Evolutionary conservation across 1,140 invertebrate genomes (phyloP), one percentile per base, ranked within the genome.

Genomic region (Cherax destructor): DNA sequence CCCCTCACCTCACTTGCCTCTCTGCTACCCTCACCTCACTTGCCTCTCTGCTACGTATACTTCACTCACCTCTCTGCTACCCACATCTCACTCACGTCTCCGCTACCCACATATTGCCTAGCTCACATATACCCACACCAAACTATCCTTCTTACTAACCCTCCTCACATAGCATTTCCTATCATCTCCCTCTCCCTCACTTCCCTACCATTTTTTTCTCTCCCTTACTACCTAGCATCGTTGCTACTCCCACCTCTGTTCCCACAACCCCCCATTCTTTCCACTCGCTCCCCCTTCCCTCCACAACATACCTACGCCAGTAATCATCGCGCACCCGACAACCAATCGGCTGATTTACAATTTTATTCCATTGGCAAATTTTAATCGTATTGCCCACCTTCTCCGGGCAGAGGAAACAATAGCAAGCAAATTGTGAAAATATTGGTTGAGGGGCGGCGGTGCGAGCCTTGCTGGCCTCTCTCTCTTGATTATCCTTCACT

Each of bases 361-460:
- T 88, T 88, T 88, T 88, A 88, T 88, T 88, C 86, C 86, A 88
- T 88, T 88, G 86, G 86, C 77, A 88, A 88, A 88, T 88, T 88
- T 88, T 88, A 88, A 88, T 88, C 86, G 86, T 59, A 88, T 88
- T 80, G 76, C 56, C 52, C 86, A 88, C 86, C 86, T 88, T 88
- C 74, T 80, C 86, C 65, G 30, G 52, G 52, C 41, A n/a, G 56
- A 49, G 74, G 86, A 88, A 80, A 88, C 86, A 88, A 88, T 88
- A 59, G 76, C 76, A 41, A 59, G 50, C 86, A 88, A 88, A 88
- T 88, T 88, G 86, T 80, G 86, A 88, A 88, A 88, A 88, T 88
- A 88, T 88, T 88, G 86, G 76, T 65, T 59, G 49, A 79, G 86
- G 77, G 61, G 59, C 56, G 86, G 4, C 13, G 16, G 61, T 65